Conservation (phyloP, 2,797 vertebrate species). For the Pachyuromys duprasi region DNA sequence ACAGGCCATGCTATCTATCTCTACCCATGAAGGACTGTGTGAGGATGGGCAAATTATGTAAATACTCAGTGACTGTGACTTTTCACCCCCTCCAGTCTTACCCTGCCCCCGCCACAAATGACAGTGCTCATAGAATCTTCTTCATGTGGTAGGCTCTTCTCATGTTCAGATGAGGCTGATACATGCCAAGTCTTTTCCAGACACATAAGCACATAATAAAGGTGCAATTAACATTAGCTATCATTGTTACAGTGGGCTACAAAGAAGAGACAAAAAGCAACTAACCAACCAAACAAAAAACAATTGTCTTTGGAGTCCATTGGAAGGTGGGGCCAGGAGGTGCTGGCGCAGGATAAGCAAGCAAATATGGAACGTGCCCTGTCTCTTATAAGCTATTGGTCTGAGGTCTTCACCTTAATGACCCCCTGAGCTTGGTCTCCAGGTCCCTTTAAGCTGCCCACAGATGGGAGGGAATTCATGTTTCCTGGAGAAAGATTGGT, state of each 20-base stretch:
- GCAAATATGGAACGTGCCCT: fast-evolving
- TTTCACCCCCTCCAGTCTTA: too few species aligned
- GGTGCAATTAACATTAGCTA: background rate
- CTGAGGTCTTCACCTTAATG: background rate
- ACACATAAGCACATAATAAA: background rate
- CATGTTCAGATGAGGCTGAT: background rate
- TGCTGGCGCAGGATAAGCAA: background rate
- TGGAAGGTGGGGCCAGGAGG: background rate
- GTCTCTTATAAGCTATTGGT: background rate
- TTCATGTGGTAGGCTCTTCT: background rate
- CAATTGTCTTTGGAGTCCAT: background rate
- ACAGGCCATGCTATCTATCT: background rate
- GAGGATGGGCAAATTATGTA: background rate
- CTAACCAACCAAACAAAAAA: background rate
- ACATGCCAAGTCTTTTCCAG: background rate
- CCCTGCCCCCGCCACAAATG: background rate
- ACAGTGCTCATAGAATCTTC: background rate
- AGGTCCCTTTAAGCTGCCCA: conserved; percentile 38
- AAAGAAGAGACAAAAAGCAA: background rate
- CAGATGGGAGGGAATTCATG: background rate
- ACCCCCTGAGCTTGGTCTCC: background rate
- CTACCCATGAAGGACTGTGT: background rate
- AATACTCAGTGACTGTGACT: background rate
- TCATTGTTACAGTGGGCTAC: background rate
- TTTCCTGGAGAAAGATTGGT: conserved; percentile 53